Conservation (phyloP, 2,888 invertebrate genomes). For the Meliscaeva auricollis region DNA sequence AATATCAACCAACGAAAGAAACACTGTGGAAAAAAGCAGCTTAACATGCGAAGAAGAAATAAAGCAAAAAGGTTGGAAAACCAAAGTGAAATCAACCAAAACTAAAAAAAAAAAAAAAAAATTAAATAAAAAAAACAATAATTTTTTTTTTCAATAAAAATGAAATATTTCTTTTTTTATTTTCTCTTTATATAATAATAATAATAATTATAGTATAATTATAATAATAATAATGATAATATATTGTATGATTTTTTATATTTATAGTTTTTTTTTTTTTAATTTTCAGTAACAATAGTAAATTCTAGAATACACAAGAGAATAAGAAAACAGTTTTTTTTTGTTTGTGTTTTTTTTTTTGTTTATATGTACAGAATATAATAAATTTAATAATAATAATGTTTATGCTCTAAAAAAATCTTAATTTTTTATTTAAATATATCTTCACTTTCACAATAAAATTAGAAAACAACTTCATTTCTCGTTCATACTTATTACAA, state of each 20-base stretch:
- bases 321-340: conserved; percentile 71
- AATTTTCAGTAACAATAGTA: conserved; percentile 78
- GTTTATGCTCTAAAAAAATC: conserved; percentile 61
- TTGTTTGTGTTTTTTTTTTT: conserved; percentile 54
- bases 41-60: conserved; percentile 35
- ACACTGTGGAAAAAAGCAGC: conserved; percentile 12
- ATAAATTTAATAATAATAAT: conserved; percentile 73
- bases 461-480: conserved; percentile 77
- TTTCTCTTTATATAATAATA: conserved; percentile 64
- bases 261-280: conserved; percentile 68
- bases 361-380: conserved; percentile 74
- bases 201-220: conserved; percentile 72
- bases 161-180: conserved; percentile 75
- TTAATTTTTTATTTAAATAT: conserved; percentile 61
- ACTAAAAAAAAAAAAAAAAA: conserved; percentile 6
- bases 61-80: conserved; percentile 38
- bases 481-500: conserved; percentile 81
- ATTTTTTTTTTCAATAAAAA: conserved; percentile 73
- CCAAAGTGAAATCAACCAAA: conserved; percentile 39
- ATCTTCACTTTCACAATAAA: conserved; percentile 77
- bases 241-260: conserved; percentile 69
- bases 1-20: conserved; percentile 12
- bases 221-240: conserved; percentile 76
- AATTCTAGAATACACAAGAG: conserved; percentile 76
- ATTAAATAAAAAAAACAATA: conserved; percentile 37